These are phyloP conservation scores for Nomia melanderi DNA, from an alignment of 1,140 invertebrate species.

Conservation along the genomic window DNA sequence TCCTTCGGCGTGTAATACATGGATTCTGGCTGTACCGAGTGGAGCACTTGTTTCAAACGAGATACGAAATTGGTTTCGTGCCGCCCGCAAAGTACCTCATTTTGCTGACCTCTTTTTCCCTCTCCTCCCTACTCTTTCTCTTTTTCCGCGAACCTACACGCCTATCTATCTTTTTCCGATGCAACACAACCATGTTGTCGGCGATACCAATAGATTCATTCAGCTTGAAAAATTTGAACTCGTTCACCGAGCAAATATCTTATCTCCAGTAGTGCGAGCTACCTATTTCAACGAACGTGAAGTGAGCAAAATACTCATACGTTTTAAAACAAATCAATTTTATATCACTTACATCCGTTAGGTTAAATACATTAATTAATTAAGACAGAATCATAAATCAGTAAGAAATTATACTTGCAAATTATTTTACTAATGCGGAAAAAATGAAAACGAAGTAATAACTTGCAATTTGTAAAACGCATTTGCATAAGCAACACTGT, in stretches of 20 bases:
- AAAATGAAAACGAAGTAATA: no score
- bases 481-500: no score
- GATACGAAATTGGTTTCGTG: constrained; percentile 52
- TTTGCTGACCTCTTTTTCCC: constrained; percentile 11
- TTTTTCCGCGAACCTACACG: neutral
- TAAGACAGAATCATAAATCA: no score
- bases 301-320: neutral
- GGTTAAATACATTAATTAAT: no score
- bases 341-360: no score
- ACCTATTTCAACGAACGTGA: neutral
- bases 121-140: neutral
- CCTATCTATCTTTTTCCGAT: constrained; percentile 37
- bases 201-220: neutral
- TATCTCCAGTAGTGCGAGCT: neutral
- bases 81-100: constrained; percentile 40
- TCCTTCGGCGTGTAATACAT: constrained; percentile 2
- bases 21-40: constrained; percentile 30
- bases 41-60: constrained; percentile 31
- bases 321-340: no score
- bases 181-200: constrained; percentile 28
- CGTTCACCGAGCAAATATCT: neutral
- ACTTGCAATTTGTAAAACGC: no score
- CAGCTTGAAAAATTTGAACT: constrained; percentile 9
- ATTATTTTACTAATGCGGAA: no score
- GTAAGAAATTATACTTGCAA: no score